Evolutionary conservation across 2,113 vertebrate species (phyloP).

Genomic region (Bufo bufo): DNA sequence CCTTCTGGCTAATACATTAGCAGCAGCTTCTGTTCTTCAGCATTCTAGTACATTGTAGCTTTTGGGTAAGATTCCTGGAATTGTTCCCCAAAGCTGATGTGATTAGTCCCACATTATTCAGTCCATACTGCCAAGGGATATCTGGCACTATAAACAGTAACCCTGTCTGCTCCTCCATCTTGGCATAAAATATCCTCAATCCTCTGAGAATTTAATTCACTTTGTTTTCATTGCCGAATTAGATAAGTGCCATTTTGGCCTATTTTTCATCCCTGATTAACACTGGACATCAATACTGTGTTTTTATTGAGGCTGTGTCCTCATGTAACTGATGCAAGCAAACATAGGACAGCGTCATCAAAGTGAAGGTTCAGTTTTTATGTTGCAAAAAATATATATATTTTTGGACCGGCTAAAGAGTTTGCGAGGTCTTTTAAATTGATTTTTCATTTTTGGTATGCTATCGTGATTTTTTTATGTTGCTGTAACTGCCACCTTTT

Average conservation of each 20-base stretch:
- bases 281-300: conserved; percentile 40
- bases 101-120: conserved; percentile 58
- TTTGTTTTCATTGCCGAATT: conserved; percentile 56
- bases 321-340: background rate
- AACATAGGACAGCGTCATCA: background rate
- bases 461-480: background rate
- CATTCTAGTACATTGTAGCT: conserved; percentile 47
- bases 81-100: conserved; percentile 54
- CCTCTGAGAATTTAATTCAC: conserved; percentile 52
- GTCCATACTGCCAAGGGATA: conserved; percentile 51
- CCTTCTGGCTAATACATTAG: conserved; percentile 51
- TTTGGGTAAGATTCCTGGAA: conserved; percentile 58
- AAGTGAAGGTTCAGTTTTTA: background rate
- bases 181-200: conserved; percentile 39
- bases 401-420: background rate
- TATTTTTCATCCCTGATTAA: conserved; percentile 44
- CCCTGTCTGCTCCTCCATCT: conserved; percentile 51
- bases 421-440: background rate
- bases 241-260: conserved; percentile 57
- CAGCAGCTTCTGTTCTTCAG: conserved; percentile 49
- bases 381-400: background rate
- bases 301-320: background rate
- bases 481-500: background rate
- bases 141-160: conserved; percentile 47
- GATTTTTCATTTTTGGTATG: background rate